Evolutionary conservation across 1,140 invertebrate species (phyloP).

Genomic region (Ooceraea biroi): DNA sequence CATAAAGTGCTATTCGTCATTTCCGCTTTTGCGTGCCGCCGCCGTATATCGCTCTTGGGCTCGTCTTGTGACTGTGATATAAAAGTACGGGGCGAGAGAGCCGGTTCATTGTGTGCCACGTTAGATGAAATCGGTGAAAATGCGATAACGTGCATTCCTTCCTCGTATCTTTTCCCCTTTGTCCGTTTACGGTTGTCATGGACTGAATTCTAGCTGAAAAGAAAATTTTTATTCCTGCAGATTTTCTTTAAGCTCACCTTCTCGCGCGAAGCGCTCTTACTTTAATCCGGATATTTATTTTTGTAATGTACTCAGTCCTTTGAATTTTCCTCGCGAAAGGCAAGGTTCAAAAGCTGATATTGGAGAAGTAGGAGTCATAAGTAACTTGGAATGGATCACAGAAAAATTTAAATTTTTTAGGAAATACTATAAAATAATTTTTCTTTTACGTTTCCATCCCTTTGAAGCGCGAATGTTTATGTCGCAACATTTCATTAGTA

Average conservation of each 20-base stretch:
- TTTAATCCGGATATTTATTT: conserved; percentile 11
- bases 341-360: not conserved
- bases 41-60: not conserved
- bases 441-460: not conserved
- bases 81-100: conserved; percentile 14
- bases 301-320: no score
- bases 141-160: conserved; percentile 3
- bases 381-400: not conserved
- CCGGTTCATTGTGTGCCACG: not conserved
- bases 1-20: conserved; percentile 54
- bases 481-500: not conserved
- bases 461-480: not conserved
- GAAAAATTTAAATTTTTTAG: conserved; percentile 8
- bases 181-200: no score
- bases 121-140: conserved; percentile 11
- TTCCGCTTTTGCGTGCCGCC: conserved; percentile 59
- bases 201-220: no score
- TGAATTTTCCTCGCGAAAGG: no score
- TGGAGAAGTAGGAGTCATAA: not conserved
- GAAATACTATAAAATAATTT: conserved; percentile 6
- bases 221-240: no score
- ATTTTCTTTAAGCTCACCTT: not conserved
- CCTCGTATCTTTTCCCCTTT: not conserved
- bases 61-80: not conserved
- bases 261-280: not conserved